Percentiles rank a stretch among this genome's conserved stretches.
phyloP scores from a whole-genome alignment of 1,140 invertebrate genomes.

The Coboldia fuscipes region DNA sequence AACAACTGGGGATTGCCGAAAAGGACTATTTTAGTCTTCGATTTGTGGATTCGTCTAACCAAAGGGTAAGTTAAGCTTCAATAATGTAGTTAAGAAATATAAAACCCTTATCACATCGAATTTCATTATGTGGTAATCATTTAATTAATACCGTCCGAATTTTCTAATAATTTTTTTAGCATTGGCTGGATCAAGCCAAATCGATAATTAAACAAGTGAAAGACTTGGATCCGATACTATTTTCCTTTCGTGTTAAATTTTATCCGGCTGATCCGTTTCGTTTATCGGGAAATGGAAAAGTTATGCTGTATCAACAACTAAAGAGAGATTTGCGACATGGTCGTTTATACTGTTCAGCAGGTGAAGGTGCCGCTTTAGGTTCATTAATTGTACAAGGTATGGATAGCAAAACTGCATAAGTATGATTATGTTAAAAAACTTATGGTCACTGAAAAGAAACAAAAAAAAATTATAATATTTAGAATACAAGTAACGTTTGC shows the following conservation, averaged over 20 bases:
- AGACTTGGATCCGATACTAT: conserved; percentile 69
- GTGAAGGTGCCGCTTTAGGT: conserved; percentile 73
- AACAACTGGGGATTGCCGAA: conserved; percentile 81
- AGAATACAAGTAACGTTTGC: too few relatives aligned
- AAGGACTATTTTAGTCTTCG: conserved; percentile 94
- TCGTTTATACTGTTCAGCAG: conserved; percentile 71
- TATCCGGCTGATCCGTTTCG: conserved; percentile 76
- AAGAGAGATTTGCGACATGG: conserved; percentile 88
- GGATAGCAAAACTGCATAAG: too few relatives aligned
- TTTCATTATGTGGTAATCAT: background rate
- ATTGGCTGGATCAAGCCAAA: conserved; percentile 89
- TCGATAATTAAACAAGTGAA: conserved; percentile 87
- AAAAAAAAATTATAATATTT: too few relatives aligned
- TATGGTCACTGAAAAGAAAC: too few relatives aligned
- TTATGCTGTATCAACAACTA: conserved; percentile 62
- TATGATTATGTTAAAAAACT: too few relatives aligned
- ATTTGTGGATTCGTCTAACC: conserved; percentile 79
- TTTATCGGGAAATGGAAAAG: conserved; percentile 14
- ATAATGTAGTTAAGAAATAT: conserved; percentile 1
- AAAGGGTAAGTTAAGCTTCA: conserved; percentile 49
- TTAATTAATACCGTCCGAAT: conserved; percentile 1
- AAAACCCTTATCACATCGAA: too few relatives aligned
- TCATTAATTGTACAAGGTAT: conserved; percentile 86
- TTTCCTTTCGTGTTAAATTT: conserved; percentile 86
- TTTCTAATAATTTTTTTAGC: conserved; percentile 60